A percentile compares a stretch with the other conserved stretches of the same genome.
Evolutionary conservation across 1,140 invertebrate species (phyloP).

Genomic region (Drosophila kepulauana): DNA sequence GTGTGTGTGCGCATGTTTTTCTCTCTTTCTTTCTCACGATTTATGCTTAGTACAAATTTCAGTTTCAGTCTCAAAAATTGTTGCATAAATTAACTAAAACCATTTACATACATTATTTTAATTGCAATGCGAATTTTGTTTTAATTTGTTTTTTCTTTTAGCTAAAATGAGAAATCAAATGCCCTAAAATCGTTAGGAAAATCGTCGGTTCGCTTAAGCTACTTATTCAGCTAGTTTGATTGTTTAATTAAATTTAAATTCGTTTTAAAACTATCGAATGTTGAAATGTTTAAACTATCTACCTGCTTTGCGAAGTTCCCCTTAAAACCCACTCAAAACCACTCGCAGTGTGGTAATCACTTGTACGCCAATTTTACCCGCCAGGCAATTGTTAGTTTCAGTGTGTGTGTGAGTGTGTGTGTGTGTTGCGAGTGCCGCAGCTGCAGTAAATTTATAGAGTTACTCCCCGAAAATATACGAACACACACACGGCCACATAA

Average conservation of each 20-base stretch:
- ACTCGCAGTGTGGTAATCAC: conserved; percentile 54
- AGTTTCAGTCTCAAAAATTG: conserved; percentile 81
- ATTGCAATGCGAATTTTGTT: conserved; percentile 13
- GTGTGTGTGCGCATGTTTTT: conserved; percentile 24
- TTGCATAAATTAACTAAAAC: conserved; percentile 79
- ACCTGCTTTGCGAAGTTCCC: conserved; percentile 4
- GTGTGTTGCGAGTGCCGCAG: conserved; percentile 13
- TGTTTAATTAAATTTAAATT: conserved; percentile 16
- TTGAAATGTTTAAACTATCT: conserved; percentile 38
- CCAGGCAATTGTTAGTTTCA: conserved; percentile 31
- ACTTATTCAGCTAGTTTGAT: conserved; percentile 24
- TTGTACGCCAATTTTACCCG: conserved; percentile 65
- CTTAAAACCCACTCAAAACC: conserved; percentile 18
- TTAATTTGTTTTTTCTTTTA: conserved; percentile 45
- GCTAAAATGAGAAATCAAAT: conserved; percentile 32
- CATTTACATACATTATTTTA: conserved; percentile 16
- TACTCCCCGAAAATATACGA: conserved; percentile 6
- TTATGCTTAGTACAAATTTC: conserved; percentile 80
- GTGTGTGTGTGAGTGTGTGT: background rate
- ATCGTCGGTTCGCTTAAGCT: conserved; percentile 55
- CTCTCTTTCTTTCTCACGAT: conserved; percentile 17
- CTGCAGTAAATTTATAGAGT: conserved; percentile 70
- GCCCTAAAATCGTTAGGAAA: conserved; percentile 62
- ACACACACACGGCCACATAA: conserved; percentile 42
- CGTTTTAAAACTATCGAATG: conserved; percentile 30